Evolutionary conservation across 2,797 vertebrate species (phyloP), one percentile per base, ranked within the genome.

Genomic region (Melanogrammus aeglefinus): DNA sequence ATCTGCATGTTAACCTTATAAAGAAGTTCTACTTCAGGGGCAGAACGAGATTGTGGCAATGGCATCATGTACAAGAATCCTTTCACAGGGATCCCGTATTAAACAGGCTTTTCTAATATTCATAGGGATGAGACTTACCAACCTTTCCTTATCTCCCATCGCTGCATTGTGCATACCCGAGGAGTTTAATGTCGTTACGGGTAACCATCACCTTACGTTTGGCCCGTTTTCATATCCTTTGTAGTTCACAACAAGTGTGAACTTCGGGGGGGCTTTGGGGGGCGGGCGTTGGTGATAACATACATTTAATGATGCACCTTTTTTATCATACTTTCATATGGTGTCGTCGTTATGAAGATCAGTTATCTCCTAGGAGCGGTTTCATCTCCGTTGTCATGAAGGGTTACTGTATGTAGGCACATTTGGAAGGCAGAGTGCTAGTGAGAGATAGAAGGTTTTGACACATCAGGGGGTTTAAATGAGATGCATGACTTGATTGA

Each of bases 41-140:
- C 87, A 83, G 86, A 24, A 24, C 6, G 57, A n/a, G 57, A 24
- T n/a, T 2, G 57, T 57, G 47, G 57, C 21, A 63, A 21, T 57
- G 47, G 57, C 21, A 63, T 24, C 87, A 87, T 91, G 89, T 90
- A 89, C 88, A 89, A 91, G 89, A 93, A 90, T 86, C 80, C 80
- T 85, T 90, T 86, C 88, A 86, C 85, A 87, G 86, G 87, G 89
- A 90, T 94, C 89, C 88, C 91, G 90, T 92, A 93, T 94, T 92
- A 92, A 92, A 93, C 88, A 93, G 90, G 92, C 84, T 87, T 80
- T 89, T 94, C 88, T 93, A 94, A 94, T 94, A 94, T 94, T 93
- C 91, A 95, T 94, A 87, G 81, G 77, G 21, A 41, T 87, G 89
- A 91, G 90, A 92, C 87, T 88, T 90, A 94, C 94, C 92, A 93